Conservation (phyloP, 2,888 invertebrate genomes). For the Phlogophora meticulosa region DNA sequence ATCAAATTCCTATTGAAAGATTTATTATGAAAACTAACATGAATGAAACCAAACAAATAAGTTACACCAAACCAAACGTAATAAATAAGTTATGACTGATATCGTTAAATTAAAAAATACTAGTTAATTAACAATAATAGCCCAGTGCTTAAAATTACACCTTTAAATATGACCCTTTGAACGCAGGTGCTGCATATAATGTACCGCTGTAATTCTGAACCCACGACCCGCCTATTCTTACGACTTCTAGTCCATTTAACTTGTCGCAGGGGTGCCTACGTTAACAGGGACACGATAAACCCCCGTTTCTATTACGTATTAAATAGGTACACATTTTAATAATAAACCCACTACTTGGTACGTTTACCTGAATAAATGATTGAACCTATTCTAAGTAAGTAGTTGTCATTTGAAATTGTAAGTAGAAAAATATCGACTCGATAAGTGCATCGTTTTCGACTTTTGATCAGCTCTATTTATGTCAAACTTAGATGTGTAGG, state of each 20-base stretch:
- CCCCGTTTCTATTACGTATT: constrained; percentile 25
- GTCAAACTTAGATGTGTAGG: background rate
- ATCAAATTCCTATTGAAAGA: too few species aligned
- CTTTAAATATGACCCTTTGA: background rate
- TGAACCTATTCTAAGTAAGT: background rate
- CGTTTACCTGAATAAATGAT: background rate
- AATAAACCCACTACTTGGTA: background rate
- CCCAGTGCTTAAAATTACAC: background rate
- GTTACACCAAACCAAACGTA: too few species aligned
- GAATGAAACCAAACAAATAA: too few species aligned
- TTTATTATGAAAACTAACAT: too few species aligned
- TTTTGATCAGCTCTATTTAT: constrained; percentile 28
- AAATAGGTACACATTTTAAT: background rate
- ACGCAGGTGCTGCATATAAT: constrained; percentile 30
- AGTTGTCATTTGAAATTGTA: constrained; percentile 4
- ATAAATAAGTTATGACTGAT: too few species aligned
- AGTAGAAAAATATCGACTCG: constrained; percentile 23
- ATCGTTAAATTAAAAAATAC: background rate
- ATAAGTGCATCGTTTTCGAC: constrained; percentile 38
- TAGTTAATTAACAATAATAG: background rate
- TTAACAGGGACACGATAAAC: constrained; percentile 29
- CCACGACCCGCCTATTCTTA: constrained; percentile 24
- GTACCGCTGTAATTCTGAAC: constrained; percentile 7
- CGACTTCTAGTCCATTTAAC: constrained; percentile 33
- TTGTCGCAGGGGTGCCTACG: constrained; percentile 12